These are phyloP conservation scores for Sebastes cheni DNA, from an alignment of 2,797 vertebrate species.

Conservation along the genomic window DNA sequence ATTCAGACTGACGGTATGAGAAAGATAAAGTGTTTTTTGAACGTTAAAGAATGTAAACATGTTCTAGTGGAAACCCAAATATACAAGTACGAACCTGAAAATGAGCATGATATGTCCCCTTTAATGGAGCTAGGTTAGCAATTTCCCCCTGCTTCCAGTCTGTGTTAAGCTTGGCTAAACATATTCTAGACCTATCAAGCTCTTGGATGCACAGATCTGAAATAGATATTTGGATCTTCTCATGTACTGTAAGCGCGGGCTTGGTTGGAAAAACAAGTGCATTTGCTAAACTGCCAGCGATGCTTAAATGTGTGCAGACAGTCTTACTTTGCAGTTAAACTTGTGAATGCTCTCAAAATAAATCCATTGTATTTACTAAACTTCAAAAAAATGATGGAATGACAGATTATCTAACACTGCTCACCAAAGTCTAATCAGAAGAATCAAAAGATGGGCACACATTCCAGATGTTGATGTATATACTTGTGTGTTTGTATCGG, in stretches of 20 bases:
- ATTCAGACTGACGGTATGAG: no score
- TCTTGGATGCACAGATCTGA: neutral
- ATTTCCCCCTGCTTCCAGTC: neutral
- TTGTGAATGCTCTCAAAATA: neutral
- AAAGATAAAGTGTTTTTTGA: neutral
- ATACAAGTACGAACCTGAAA: neutral
- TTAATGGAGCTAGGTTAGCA: neutral
- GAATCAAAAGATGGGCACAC: conserved; percentile 71
- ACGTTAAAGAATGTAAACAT: neutral
- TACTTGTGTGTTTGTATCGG: conserved; percentile 40
- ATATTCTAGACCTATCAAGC: neutral
- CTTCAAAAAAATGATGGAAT: neutral
- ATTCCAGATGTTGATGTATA: conserved; percentile 82
- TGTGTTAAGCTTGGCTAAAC: neutral
- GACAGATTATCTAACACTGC: conserved; percentile 13
- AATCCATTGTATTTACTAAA: conserved; percentile 11
- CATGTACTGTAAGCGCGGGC: neutral
- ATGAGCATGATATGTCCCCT: neutral
- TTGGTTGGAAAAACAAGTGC: neutral
- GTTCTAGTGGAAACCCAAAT: neutral
- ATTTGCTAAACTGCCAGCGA: neutral
- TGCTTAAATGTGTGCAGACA: neutral
- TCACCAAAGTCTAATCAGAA: conserved; percentile 53
- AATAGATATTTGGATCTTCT: neutral
- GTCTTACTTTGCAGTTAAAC: neutral